These are phyloP conservation scores for Drosophila micromelanica DNA, from an alignment of 1,140 invertebrate genomes.

Conservation along the genomic window DNA sequence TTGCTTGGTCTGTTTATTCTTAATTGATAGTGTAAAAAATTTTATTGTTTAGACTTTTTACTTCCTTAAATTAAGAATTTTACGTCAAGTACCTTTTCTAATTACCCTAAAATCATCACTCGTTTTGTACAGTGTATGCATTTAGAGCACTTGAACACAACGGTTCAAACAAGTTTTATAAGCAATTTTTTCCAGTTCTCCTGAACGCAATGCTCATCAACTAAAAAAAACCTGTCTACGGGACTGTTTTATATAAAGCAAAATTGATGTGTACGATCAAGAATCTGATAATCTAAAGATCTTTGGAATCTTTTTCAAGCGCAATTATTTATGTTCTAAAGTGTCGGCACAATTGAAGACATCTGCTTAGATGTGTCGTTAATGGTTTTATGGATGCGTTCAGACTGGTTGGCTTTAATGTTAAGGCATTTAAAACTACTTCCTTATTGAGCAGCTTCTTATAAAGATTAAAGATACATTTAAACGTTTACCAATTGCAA, in stretches of 20 bases:
- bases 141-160: constrained; percentile 9
- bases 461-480: neutral
- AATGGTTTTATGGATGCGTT: neutral
- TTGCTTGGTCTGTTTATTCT: too few species aligned
- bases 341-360: neutral
- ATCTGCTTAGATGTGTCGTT: neutral
- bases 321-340: neutral
- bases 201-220: neutral
- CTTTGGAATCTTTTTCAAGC: neutral
- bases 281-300: constrained; percentile 1
- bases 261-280: neutral
- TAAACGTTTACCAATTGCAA: neutral
- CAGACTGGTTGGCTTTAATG: neutral
- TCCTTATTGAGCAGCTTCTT: neutral
- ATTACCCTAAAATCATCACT: neutral
- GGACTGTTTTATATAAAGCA: neutral
- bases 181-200: constrained; percentile 18
- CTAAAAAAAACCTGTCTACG: neutral
- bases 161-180: constrained; percentile 24
- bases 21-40: too few species aligned
- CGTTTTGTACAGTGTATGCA: constrained; percentile 1
- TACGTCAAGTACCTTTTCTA: neutral
- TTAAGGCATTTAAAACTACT: neutral
- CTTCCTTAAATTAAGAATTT: neutral
- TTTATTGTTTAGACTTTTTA: neutral